Evolutionary conservation across 2,113 vertebrate species (phyloP).

Genomic region (Zosterops japonicus): DNA sequence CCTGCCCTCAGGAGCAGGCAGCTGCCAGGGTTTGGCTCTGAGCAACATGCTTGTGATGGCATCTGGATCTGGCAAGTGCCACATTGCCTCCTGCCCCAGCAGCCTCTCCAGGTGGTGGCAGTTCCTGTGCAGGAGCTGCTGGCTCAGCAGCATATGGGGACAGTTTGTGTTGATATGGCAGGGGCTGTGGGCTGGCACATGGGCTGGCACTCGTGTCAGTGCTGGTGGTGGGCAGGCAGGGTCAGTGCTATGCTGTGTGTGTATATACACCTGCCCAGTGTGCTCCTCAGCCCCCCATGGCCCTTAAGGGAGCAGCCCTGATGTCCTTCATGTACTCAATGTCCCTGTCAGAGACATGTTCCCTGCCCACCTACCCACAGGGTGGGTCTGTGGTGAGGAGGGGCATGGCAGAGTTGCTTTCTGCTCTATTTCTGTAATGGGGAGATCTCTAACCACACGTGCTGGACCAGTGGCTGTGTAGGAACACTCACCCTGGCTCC

Average conservation of each 20-base stretch:
- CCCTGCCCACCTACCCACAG: background rate
- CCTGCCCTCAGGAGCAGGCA: background rate
- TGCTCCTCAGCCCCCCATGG: background rate
- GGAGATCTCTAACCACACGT: fast-evolving
- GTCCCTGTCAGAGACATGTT: background rate
- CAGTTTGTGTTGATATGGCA: fast-evolving
- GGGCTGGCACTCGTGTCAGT: background rate
- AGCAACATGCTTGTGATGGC: background rate
- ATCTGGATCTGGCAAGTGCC: background rate
- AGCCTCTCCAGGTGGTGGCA: background rate
- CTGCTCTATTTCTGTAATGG: background rate
- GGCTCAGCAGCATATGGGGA: fast-evolving
- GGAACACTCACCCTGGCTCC: background rate
- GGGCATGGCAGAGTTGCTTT: background rate
- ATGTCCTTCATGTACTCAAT: background rate
- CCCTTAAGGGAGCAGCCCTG: background rate
- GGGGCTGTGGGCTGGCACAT: fast-evolving
- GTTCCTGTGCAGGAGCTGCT: background rate
- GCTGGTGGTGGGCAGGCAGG: background rate
- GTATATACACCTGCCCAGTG: background rate
- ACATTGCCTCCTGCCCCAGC: background rate
- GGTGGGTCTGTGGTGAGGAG: background rate
- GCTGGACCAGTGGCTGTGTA: background rate
- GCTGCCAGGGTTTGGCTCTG: background rate
- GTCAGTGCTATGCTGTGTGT: background rate